phyloP scores from a whole-genome alignment of 2,113 vertebrate species.

The Hippocampus guttulatus region DNA sequence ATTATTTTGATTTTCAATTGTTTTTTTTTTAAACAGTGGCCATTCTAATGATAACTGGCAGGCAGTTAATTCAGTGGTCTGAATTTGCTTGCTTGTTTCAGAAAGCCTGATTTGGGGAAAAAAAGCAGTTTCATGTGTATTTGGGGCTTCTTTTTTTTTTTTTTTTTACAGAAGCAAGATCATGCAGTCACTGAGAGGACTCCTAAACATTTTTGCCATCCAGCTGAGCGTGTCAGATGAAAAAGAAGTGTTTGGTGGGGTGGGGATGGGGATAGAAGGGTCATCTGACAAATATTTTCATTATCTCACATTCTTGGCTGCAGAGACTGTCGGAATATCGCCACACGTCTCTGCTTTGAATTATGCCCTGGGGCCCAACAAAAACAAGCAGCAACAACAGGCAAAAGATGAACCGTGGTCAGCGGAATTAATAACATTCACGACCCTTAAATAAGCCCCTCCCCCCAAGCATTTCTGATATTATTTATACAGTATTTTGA shows the following conservation, averaged over 20 bases:
- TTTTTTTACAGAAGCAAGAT: constrained; percentile 17
- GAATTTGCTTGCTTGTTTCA: too few species aligned
- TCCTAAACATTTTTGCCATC: constrained; percentile 41
- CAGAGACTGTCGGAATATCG: constrained; percentile 29
- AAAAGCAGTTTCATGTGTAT: too few species aligned
- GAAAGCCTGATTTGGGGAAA: too few species aligned
- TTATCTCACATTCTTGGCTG: constrained; percentile 63
- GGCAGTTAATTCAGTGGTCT: too few species aligned
- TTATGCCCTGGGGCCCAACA: constrained; percentile 52
- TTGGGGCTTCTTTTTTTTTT: background rate
- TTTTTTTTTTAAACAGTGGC: too few species aligned
- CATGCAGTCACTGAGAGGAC: constrained; percentile 34
- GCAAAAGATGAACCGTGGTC: constrained; percentile 5
- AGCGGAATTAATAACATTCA: constrained; percentile 6
- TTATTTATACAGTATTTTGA: background rate
- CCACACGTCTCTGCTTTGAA: constrained; percentile 51
- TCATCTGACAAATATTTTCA: constrained; percentile 64
- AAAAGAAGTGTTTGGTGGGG: constrained; percentile 44
- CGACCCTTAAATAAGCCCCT: background rate
- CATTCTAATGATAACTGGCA: too few species aligned
- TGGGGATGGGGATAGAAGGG: constrained; percentile 2
- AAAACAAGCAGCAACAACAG: constrained; percentile 25
- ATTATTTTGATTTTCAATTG: too few species aligned
- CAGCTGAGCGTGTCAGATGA: constrained; percentile 45
- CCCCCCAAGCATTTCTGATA: background rate